phyloP scores from a whole-genome alignment of 2,113 vertebrate species.

The Epinephelus lanceolatus region DNA sequence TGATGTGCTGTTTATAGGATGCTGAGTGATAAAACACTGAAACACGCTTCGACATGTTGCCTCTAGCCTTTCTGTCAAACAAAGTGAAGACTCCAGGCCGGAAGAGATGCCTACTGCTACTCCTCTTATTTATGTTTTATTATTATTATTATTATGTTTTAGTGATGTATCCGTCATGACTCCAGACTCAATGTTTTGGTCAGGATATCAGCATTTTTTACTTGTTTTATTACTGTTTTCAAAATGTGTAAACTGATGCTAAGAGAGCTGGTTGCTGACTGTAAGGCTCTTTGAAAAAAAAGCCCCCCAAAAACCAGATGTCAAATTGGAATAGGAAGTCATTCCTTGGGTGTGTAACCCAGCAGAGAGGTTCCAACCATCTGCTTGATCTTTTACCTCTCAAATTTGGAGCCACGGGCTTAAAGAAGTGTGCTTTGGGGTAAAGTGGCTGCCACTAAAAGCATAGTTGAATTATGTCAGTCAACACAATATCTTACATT shows the following conservation, averaged over 20 bases:
- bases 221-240: slow-evolving; percentile 6
- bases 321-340: slow-evolving; percentile 43
- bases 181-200: not conserved
- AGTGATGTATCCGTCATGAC: not conserved
- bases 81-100: slow-evolving; percentile 10
- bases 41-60: slow-evolving; percentile 39
- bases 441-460: not conserved
- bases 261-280: not conserved
- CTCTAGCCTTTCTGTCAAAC: slow-evolving; percentile 28
- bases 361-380: slow-evolving; percentile 37
- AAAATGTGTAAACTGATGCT: not conserved
- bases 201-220: not conserved
- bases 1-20: slow-evolving; percentile 50
- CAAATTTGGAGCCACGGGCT: not conserved
- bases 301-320: slow-evolving; percentile 41
- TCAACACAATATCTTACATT: not conserved
- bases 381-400: slow-evolving; percentile 31
- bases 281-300: not conserved
- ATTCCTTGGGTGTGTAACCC: slow-evolving; percentile 11
- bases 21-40: slow-evolving; percentile 37
- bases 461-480: not conserved
- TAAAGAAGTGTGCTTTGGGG: not conserved
- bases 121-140: slow-evolving; percentile 5
- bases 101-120: not conserved
- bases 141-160: not conserved